Evolutionary conservation across 1,140 invertebrate genomes (phyloP).

Genomic region (Sinonovacula constricta): DNA sequence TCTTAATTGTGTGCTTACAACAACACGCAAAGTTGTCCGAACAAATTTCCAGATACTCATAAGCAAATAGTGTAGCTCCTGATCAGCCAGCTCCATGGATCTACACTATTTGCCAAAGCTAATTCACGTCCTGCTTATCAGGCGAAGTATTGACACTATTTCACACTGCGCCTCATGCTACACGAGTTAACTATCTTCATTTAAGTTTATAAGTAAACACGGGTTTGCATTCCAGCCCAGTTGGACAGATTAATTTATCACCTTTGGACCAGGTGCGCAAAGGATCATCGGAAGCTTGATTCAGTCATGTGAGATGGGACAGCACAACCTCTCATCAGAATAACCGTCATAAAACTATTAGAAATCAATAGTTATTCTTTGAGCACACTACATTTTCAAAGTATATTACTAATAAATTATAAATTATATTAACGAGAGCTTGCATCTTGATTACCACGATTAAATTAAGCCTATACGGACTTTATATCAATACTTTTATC

Average conservation of each 20-base stretch:
- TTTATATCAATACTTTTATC: too few species aligned
- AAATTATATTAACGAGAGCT: background rate
- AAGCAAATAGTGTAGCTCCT: background rate
- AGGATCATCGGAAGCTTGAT: conserved; percentile 30
- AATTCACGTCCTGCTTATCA: too few species aligned
- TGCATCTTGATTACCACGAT: too few species aligned
- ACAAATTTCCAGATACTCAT: background rate
- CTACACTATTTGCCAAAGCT: background rate
- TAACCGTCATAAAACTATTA: background rate
- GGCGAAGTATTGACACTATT: background rate
- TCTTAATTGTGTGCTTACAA: background rate
- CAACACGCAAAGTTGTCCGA: background rate
- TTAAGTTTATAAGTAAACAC: conserved; percentile 45
- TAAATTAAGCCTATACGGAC: too few species aligned
- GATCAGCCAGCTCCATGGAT: background rate
- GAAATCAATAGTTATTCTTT: background rate
- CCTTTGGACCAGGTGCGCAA: conserved; percentile 29
- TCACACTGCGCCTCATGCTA: background rate
- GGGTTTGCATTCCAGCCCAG: conserved; percentile 27
- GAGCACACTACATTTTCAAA: background rate
- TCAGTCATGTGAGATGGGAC: conserved; percentile 14
- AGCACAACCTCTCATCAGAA: background rate
- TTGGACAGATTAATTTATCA: conserved; percentile 48
- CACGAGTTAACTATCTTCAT: background rate
- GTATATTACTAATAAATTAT: background rate